Conservation (phyloP, 2,888 invertebrate species). For the Morpho achilles region DNA sequence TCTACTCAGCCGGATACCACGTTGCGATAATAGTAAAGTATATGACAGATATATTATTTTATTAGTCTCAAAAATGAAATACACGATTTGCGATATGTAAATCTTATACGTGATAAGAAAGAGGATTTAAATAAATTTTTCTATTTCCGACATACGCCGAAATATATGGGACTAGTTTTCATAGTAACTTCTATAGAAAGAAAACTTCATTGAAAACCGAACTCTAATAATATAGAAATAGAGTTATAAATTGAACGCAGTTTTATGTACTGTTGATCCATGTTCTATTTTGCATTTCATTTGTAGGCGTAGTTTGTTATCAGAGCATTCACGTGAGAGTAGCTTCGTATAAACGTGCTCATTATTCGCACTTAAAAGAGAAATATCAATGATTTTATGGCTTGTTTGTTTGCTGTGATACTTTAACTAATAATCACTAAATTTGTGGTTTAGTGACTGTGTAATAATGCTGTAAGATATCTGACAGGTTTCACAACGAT, state of each 20-base stretch:
- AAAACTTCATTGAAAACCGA: neutral
- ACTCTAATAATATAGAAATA: no score
- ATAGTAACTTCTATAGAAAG: neutral
- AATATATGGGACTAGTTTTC: neutral
- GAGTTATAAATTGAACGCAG: no score
- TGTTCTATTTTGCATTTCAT: constrained; percentile 1
- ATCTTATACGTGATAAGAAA: constrained; percentile 4
- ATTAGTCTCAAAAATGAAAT: no score
- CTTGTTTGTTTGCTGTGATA: no score
- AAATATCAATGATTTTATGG: neutral
- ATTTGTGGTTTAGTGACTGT: no score
- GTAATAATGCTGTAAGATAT: no score
- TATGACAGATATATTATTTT: no score
- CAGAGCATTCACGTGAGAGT: neutral
- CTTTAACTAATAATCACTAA: no score
- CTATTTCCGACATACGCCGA: neutral
- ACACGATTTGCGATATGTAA: constrained; percentile 1
- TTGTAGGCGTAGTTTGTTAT: constrained; percentile 2
- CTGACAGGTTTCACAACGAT: no score
- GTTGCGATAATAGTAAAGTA: no score
- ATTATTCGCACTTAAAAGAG: constrained; percentile 1
- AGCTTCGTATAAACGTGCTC: constrained; percentile 1
- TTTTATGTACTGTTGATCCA: neutral
- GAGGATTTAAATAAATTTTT: neutral
- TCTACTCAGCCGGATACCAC: no score